Percentiles rank a stretch among this genome's conserved stretches.
Evolutionary conservation across 1,140 invertebrate genomes (phyloP).

Genomic region (Aleiodes sp.): DNA sequence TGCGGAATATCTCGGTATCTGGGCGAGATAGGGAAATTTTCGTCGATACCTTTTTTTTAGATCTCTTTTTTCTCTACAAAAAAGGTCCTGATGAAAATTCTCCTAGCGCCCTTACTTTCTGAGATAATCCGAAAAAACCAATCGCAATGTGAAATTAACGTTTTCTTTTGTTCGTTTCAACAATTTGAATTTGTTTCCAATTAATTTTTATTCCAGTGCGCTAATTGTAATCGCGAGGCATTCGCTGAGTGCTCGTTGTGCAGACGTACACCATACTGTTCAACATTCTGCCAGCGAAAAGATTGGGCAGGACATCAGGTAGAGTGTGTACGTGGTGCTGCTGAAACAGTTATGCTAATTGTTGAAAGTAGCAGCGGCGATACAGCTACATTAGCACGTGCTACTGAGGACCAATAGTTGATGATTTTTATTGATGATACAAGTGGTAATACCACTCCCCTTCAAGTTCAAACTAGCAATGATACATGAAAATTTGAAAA

Average conservation of each 20-base stretch:
- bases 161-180: no score
- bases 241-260: constrained; percentile 86
- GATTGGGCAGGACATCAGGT: constrained; percentile 87
- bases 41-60: background rate
- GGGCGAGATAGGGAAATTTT: no score
- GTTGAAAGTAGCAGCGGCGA: constrained; percentile 66
- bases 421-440: background rate
- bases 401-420: constrained; percentile 60
- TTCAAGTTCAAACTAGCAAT: background rate
- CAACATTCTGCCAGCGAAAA: constrained; percentile 86
- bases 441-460: background rate
- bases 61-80: background rate
- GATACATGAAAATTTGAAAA: background rate
- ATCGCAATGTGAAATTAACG: no score
- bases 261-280: constrained; percentile 84
- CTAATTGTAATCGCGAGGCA: constrained; percentile 86
- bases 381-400: constrained; percentile 46
- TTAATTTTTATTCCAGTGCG: constrained; percentile 70
- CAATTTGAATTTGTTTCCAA: no score
- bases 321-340: constrained; percentile 77
- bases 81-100: no score
- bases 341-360: constrained; percentile 70
- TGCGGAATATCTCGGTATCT: no score
- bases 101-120: no score
- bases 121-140: no score